A percentile compares a stretch with the other conserved stretches of the same genome.
Evolutionary conservation across 2,113 vertebrate genomes (phyloP).

Genomic region (Perca fluviatilis): DNA sequence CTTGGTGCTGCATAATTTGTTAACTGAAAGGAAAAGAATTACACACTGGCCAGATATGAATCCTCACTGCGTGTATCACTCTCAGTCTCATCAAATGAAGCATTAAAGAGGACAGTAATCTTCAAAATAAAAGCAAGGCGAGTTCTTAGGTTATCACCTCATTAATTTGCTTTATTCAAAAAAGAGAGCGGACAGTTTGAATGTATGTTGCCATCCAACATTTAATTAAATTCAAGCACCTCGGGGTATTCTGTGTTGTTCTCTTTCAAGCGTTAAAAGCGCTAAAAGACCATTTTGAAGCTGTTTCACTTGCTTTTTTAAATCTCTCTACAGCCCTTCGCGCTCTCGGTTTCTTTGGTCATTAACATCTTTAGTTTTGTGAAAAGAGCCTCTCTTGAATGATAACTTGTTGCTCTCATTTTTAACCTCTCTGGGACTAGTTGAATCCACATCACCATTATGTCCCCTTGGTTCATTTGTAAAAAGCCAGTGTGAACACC

Average conservation of each 20-base stretch:
- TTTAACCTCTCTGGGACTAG: constrained; percentile 22
- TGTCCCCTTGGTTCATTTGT: background rate
- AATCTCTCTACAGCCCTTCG: background rate
- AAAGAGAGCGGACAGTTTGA: constrained; percentile 15
- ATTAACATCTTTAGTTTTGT: constrained; percentile 60
- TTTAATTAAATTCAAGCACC: constrained; percentile 71
- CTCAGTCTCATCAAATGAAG: constrained; percentile 31
- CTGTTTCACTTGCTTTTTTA: constrained; percentile 40
- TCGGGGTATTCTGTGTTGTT: constrained; percentile 45
- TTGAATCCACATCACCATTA: constrained; percentile 28
- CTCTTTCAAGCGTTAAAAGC: constrained; percentile 41
- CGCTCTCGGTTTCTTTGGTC: constrained; percentile 29
- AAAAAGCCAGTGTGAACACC: background rate
- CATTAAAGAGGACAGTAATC: constrained; percentile 30
- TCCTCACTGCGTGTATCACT: constrained; percentile 17
- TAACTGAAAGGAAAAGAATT: constrained; percentile 31
- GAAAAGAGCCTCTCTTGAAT: constrained; percentile 44
- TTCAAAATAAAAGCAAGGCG: constrained; percentile 57
- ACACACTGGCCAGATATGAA: constrained; percentile 15
- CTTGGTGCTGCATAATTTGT: constrained; percentile 23
- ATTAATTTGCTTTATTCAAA: constrained; percentile 50
- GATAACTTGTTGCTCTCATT: constrained; percentile 47
- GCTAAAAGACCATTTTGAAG: constrained; percentile 56
- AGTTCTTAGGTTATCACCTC: constrained; percentile 61
- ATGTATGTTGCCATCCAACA: constrained; percentile 23